Percentiles rank a stretch among this genome's conserved stretches.
Evolutionary conservation across 2,113 vertebrate genomes (phyloP).

Genomic region (Strigops habroptila): DNA sequence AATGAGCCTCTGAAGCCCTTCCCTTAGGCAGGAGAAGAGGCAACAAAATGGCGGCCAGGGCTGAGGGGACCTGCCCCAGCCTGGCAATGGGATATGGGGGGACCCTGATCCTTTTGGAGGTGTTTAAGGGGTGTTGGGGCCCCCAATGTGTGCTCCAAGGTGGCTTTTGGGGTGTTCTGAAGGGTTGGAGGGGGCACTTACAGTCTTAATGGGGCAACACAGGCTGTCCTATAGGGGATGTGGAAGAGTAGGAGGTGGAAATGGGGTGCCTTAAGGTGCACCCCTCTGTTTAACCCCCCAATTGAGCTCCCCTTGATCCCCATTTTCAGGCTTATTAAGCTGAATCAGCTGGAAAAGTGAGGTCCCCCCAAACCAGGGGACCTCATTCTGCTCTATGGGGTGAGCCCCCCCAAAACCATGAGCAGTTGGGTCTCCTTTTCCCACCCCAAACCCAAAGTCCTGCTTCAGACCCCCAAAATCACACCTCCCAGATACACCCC

Average conservation of each 20-base stretch:
- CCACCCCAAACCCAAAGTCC: neutral
- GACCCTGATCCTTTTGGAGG: fast-evolving
- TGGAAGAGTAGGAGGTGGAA: neutral
- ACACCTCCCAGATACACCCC: fast-evolving
- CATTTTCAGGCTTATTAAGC: neutral
- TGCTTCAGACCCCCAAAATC: neutral
- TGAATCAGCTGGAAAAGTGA: fast-evolving
- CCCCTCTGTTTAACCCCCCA: too few relatives aligned
- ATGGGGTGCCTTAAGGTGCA: too few relatives aligned
- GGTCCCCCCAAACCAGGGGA: fast-evolving
- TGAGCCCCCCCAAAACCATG: neutral
- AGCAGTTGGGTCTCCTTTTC: too few relatives aligned
- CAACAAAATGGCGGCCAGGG: neutral
- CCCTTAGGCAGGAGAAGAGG: neutral
- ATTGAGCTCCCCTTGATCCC: fast-evolving
- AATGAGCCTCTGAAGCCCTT: neutral
- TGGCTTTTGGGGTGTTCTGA: neutral
- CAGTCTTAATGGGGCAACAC: fast-evolving
- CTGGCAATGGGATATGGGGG: too few relatives aligned
- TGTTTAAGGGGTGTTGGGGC: too few relatives aligned
- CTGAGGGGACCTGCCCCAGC: neutral
- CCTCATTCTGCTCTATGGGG: neutral
- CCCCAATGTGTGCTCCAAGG: neutral
- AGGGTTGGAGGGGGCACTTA: neutral
- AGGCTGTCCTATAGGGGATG: neutral